Base-by-base conservation (phyloP, 2,888 invertebrate genomes). In the Macrophya alboannulata region DNA sequence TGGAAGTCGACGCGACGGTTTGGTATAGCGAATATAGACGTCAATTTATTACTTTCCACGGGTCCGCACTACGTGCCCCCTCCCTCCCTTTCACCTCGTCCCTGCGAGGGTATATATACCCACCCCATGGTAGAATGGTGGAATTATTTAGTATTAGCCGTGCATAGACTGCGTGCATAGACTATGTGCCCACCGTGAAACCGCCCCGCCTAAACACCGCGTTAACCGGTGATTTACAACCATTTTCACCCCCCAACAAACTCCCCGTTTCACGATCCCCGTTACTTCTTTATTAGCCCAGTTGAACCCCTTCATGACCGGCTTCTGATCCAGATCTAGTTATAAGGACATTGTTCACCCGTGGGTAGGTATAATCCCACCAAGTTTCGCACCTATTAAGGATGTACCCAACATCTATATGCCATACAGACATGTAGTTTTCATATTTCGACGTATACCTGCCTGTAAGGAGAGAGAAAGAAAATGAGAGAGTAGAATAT, bases 121-220 rank as follows among this genome's bases (percentile, higher is more conserved):
- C 88, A 89, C 89, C 92, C 91, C 87, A n/a, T 88, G 90, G 88
- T 89, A 88, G 91, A 92, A 92, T 92, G 90, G 90, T 89, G 90
- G 92, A 92, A 93, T 93, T 93, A 93, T 93, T 93, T 92, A 93
- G 93, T 93, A 88, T 87, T 88, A 89, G 89, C 89, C 86, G 86
- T 89, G 88, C 90, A 90, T 91, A 91, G 91, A 92, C 91, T 92
- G 83, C 68, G 48, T 17, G 83, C 83, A 83, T 83, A 83, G 83
- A 83, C 83, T 83, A 71, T 48, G 83, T 83, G 83, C 92, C 93
- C 93, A 93, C 92, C 93, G 93, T 93, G 92, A 93, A 93, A 93
- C 93, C 93, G 93, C 93, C 93, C 92, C 93, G 92, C 92, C 92
- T 93, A 93, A 93, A 93, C 92, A 93, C 88, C 91, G 92, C 90